Evolutionary conservation across 2,113 vertebrate species (phyloP).

Genomic region (Ammodytes marinus): DNA sequence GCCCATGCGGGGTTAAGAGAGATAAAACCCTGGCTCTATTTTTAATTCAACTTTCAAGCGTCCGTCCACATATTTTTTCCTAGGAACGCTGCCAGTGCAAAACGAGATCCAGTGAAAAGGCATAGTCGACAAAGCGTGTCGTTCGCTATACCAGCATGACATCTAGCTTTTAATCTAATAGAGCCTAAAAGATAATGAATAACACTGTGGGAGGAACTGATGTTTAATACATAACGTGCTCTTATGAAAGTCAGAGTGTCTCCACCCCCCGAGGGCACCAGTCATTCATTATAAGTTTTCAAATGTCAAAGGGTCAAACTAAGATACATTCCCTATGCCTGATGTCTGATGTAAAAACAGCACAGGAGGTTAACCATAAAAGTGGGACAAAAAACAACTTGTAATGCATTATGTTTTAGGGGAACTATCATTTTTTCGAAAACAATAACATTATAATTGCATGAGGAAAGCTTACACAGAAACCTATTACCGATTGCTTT

Average conservation of each 20-base stretch:
- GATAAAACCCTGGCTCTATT: not conserved
- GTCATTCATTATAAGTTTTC: constrained; percentile 59
- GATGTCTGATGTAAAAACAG: constrained; percentile 12
- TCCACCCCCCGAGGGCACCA: constrained; percentile 2
- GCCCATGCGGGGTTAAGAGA: constrained; percentile 12
- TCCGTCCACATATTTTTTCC: not conserved
- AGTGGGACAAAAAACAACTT: not conserved
- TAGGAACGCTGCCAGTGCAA: not conserved
- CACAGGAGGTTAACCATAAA: constrained; percentile 8
- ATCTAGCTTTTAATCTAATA: constrained; percentile 19
- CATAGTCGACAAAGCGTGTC: constrained; percentile 2
- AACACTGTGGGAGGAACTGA: constrained; percentile 26
- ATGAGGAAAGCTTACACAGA: too few relatives aligned
- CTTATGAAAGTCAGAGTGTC: constrained; percentile 43
- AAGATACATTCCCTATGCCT: constrained; percentile 27
- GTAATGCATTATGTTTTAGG: not conserved
- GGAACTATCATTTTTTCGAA: too few relatives aligned
- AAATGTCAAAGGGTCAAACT: constrained; percentile 55
- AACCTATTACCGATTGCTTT: not conserved
- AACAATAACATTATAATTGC: too few relatives aligned
- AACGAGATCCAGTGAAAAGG: not conserved
- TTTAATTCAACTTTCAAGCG: not conserved
- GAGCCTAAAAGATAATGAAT: constrained; percentile 46
- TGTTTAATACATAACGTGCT: constrained; percentile 54
- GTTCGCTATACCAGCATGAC: not conserved